These are phyloP conservation scores for Drosophila fuyamai DNA, from an alignment of 1,140 invertebrate species.

Conservation along the genomic window DNA sequence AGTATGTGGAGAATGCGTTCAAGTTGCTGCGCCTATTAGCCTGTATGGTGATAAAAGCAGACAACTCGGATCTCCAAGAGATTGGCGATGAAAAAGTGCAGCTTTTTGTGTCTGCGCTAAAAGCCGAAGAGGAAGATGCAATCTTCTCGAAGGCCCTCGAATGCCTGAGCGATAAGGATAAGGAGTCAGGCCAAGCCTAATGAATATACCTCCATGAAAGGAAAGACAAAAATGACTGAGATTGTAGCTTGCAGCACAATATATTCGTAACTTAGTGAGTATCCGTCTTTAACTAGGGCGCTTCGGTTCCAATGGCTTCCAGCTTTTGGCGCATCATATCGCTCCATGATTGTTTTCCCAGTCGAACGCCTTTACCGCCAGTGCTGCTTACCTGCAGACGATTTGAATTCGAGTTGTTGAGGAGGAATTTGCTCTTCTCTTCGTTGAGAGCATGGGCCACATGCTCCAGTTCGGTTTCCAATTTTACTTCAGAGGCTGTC, in stretches of 20 bases:
- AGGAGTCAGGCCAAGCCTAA: slow-evolving; percentile 68
- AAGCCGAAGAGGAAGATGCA: slow-evolving; percentile 48
- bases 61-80: slow-evolving; percentile 51
- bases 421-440: slow-evolving; percentile 50
- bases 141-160: slow-evolving; percentile 62
- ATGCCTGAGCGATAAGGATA: slow-evolving; percentile 38
- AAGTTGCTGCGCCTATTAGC: slow-evolving; percentile 60
- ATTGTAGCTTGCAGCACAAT: slow-evolving; percentile 69
- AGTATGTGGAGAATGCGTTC: slow-evolving; percentile 66
- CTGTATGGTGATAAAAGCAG: slow-evolving; percentile 45
- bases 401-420: slow-evolving; percentile 35
- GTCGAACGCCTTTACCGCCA: slow-evolving; percentile 55
- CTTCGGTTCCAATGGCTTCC: not conserved
- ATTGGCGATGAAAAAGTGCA: slow-evolving; percentile 42
- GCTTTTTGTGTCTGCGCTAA: slow-evolving; percentile 43
- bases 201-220: slow-evolving; percentile 37
- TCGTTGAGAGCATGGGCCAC: slow-evolving; percentile 43
- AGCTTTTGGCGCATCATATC: slow-evolving; percentile 61
- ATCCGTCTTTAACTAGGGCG: not conserved
- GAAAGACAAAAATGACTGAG: slow-evolving; percentile 63
- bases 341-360: slow-evolving; percentile 79
- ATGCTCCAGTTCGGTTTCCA: slow-evolving; percentile 62
- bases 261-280: slow-evolving; percentile 48
- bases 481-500: slow-evolving; percentile 45
- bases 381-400: slow-evolving; percentile 45